Percentiles rank a stretch among this genome's conserved stretches.
Conservation (phyloP, 2,888 invertebrate species). For the Sesia bembeciformis region DNA sequence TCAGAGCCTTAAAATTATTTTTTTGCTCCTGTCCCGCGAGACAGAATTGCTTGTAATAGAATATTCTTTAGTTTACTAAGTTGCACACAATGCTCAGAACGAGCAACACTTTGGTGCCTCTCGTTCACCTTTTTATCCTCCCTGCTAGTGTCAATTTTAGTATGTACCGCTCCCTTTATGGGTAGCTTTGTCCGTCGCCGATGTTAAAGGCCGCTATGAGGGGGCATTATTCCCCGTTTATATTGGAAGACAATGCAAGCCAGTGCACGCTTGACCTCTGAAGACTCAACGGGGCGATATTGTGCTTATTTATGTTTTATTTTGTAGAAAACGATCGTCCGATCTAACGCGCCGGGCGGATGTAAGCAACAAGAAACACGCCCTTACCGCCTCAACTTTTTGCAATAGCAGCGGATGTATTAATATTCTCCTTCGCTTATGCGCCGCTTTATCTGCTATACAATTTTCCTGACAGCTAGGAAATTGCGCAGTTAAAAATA, state of each 20-base stretch:
- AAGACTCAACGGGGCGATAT: slow-evolving; percentile 19
- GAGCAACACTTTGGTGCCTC: not conserved
- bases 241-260: slow-evolving; percentile 47
- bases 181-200: slow-evolving; percentile 27
- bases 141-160: slow-evolving; percentile 43
- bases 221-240: slow-evolving; percentile 22
- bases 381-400: slow-evolving; percentile 28
- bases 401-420: slow-evolving; percentile 43
- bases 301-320: slow-evolving; percentile 53
- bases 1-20: too few species aligned
- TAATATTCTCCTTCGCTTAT: slow-evolving; percentile 31
- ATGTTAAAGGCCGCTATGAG: slow-evolving; percentile 22
- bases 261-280: slow-evolving; percentile 50
- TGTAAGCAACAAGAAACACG: slow-evolving; percentile 34
- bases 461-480: slow-evolving; percentile 4
- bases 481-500: not conserved
- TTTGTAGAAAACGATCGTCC: slow-evolving; percentile 42
- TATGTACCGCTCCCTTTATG: slow-evolving; percentile 26
- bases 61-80: not conserved
- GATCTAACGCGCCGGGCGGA: slow-evolving; percentile 30
- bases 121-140: not conserved
- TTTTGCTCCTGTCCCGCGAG: too few species aligned
- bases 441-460: slow-evolving; percentile 16
- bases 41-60: not conserved
- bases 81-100: not conserved